These are phyloP conservation scores for Octopus sinensis DNA, from an alignment of 1,140 invertebrate species.

Conservation along the genomic window DNA sequence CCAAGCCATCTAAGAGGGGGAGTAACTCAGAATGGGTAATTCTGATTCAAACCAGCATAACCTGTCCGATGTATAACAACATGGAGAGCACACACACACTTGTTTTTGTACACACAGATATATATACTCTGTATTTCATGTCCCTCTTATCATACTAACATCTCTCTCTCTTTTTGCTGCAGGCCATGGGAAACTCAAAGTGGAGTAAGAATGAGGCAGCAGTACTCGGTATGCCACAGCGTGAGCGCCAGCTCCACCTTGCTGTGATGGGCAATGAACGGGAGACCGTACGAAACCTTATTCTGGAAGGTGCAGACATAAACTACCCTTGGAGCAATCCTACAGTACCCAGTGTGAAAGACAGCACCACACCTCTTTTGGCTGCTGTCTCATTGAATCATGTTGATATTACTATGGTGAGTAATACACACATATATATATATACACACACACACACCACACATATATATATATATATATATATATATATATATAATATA, in stretches of 20 bases:
- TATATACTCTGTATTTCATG: too few species aligned
- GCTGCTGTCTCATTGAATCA: slow-evolving; percentile 55
- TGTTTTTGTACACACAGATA: too few species aligned
- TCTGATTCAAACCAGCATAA: too few species aligned
- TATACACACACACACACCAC: too few species aligned
- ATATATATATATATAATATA: too few species aligned
- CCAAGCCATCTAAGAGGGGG: too few species aligned
- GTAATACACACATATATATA: slow-evolving; percentile 8
- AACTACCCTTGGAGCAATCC: slow-evolving; percentile 56
- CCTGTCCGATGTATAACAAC: too few species aligned
- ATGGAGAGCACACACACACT: too few species aligned
- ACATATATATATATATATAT: too few species aligned
- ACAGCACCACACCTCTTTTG: slow-evolving; percentile 53
- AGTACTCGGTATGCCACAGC: slow-evolving; percentile 50
- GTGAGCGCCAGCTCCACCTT: slow-evolving; percentile 51
- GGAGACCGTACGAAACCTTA: slow-evolving; percentile 39
- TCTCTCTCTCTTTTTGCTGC: background rate
- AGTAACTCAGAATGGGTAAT: too few species aligned
- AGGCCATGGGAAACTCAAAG: slow-evolving; percentile 51
- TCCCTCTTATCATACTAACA: background rate
- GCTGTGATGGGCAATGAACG: slow-evolving; percentile 54
- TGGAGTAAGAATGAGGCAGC: slow-evolving; percentile 46
- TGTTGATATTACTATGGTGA: slow-evolving; percentile 53
- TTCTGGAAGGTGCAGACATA: slow-evolving; percentile 46
- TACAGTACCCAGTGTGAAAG: slow-evolving; percentile 53